Evolutionary conservation across 2,888 invertebrate genomes (phyloP).

Genomic region (Drosophila tripunctata): DNA sequence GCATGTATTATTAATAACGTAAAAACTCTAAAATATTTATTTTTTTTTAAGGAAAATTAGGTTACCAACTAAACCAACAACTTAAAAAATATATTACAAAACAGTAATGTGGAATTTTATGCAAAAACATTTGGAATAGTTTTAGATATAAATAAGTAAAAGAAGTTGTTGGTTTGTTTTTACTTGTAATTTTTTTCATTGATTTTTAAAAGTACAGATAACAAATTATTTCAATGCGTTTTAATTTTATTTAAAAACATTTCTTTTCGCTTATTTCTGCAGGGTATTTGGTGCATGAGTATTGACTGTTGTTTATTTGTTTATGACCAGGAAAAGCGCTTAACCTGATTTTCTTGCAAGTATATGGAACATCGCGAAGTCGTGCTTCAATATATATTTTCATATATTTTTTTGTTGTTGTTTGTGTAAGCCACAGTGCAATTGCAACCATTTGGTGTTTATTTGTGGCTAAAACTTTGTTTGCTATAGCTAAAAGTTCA

Average conservation of each 20-base stretch:
- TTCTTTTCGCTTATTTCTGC: background rate
- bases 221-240: too few relatives aligned
- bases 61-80: too few relatives aligned
- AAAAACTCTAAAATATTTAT: too few relatives aligned
- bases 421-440: conserved; percentile 40
- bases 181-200: too few relatives aligned
- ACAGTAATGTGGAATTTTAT: too few relatives aligned
- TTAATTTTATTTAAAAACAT: background rate
- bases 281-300: conserved; percentile 12
- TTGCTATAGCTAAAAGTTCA: conserved; percentile 38
- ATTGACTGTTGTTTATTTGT: conserved; percentile 1
- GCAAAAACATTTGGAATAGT: too few relatives aligned
- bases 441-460: conserved; percentile 48
- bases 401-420: conserved; percentile 20
- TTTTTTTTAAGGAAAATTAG: too few relatives aligned
- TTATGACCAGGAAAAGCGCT: conserved; percentile 20
- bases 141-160: too few relatives aligned
- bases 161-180: too few relatives aligned
- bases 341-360: conserved; percentile 57
- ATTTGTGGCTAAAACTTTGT: conserved; percentile 50
- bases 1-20: too few relatives aligned
- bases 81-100: too few relatives aligned
- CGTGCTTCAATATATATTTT: conserved; percentile 23
- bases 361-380: conserved; percentile 6
- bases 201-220: too few relatives aligned